Evolutionary conservation across 1,140 invertebrate genomes (phyloP).

Genomic region (Mesaphorura yosii): DNA sequence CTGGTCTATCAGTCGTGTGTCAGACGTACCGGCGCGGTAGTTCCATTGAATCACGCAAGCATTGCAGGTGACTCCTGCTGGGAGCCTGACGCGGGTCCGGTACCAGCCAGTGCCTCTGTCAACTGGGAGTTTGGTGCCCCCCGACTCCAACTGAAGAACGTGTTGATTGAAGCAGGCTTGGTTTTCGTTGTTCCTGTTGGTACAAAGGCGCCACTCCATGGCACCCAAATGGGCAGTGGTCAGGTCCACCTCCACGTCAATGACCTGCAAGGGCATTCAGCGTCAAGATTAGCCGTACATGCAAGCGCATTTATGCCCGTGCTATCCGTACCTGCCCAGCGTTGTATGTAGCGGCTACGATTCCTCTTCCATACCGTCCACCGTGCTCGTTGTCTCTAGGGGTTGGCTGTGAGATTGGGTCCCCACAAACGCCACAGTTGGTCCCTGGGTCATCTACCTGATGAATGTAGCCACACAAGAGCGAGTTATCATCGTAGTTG

Average conservation of each 20-base stretch:
- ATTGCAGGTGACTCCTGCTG: slow-evolving; percentile 32
- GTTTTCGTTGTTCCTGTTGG: slow-evolving; percentile 44
- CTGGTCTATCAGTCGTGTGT: too few relatives aligned
- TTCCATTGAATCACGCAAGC: slow-evolving; percentile 37
- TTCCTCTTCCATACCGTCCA: slow-evolving; percentile 9
- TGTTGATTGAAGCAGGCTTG: slow-evolving; percentile 57
- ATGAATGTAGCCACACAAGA: too few relatives aligned
- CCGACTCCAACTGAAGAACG: slow-evolving; percentile 40
- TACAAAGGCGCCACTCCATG: slow-evolving; percentile 75
- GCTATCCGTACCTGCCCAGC: slow-evolving; percentile 3
- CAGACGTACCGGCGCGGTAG: too few relatives aligned
- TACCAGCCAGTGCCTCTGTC: too few relatives aligned
- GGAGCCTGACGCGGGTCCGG: slow-evolving; percentile 33
- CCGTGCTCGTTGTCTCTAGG: slow-evolving; percentile 11
- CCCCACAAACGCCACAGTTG: slow-evolving; percentile 2
- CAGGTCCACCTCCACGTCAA: slow-evolving; percentile 59
- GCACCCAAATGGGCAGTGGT: slow-evolving; percentile 58
- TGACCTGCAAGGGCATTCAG: too few relatives aligned
- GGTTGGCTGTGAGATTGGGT: not conserved
- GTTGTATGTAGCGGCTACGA: slow-evolving; percentile 2
- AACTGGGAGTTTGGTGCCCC: slow-evolving; percentile 29
- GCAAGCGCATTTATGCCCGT: too few relatives aligned
- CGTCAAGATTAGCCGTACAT: too few relatives aligned
- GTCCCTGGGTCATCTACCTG: too few relatives aligned
- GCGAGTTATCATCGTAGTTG: slow-evolving; percentile 60